Conservation (phyloP, 2,888 invertebrate genomes). For the Aphrophora alni region DNA sequence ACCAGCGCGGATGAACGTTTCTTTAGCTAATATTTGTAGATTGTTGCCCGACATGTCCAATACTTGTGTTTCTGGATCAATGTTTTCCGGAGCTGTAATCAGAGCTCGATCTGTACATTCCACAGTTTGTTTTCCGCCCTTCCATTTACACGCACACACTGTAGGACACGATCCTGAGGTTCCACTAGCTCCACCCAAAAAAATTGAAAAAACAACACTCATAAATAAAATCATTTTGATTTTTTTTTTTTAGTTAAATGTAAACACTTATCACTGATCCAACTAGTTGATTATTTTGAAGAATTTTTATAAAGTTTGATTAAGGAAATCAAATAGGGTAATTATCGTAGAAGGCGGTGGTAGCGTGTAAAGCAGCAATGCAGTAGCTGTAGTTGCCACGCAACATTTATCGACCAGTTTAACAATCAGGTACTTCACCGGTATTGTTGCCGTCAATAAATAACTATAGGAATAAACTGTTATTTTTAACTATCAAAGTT, state of each 20-base stretch:
- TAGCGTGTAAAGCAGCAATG: conserved; percentile 21
- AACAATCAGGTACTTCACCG: not conserved
- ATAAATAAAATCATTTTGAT: not conserved
- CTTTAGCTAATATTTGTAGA: conserved; percentile 80
- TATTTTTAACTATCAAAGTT: too few species aligned
- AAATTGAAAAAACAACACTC: conserved; percentile 15
- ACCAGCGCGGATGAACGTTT: conserved; percentile 81
- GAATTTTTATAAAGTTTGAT: too few species aligned
- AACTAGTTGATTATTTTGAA: too few species aligned
- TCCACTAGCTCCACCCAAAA: conserved; percentile 27
- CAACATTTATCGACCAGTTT: conserved; percentile 15
- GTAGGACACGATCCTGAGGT: conserved; percentile 66
- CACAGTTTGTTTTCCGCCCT: conserved; percentile 90
- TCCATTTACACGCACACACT: conserved; percentile 92
- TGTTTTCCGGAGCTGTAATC: conserved; percentile 83
- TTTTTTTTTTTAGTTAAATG: too few species aligned
- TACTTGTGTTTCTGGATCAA: conserved; percentile 90
- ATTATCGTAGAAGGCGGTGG: not conserved
- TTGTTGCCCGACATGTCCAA: conserved; percentile 89
- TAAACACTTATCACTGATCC: not conserved
- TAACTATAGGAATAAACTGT: too few species aligned
- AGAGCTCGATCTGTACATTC: conserved; percentile 86
- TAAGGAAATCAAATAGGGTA: conserved; percentile 9
- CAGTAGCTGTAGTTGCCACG: not conserved
- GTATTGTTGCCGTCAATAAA: conserved; percentile 2